A percentile compares a stretch with the other conserved stretches of the same genome.
phyloP scores from a whole-genome alignment of 2,888 invertebrate genomes.

The Atrina japonica region DNA sequence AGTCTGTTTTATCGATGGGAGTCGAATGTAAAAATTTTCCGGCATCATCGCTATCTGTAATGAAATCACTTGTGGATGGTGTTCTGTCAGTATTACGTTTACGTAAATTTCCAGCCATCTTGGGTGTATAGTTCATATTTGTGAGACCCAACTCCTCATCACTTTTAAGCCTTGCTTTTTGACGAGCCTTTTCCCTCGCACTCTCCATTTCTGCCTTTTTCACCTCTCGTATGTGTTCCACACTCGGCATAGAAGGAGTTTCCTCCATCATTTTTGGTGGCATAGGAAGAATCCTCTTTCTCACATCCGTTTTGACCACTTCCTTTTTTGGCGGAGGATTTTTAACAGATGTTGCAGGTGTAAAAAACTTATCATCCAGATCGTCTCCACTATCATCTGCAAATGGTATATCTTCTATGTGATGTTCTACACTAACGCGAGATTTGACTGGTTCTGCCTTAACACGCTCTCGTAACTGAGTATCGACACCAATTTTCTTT shows the following conservation, averaged over 20 bases:
- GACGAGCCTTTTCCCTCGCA: conserved; percentile 83
- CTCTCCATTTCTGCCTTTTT: conserved; percentile 65
- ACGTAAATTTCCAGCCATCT: conserved; percentile 7
- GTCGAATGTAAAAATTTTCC: conserved; percentile 47
- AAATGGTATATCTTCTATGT: conserved; percentile 73
- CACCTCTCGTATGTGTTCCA: conserved; percentile 64
- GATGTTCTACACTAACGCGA: conserved; percentile 53
- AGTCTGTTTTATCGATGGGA: conserved; percentile 46
- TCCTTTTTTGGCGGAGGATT: conserved; percentile 43
- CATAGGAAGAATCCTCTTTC: conserved; percentile 67
- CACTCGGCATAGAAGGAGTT: conserved; percentile 81
- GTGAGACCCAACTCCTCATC: conserved; percentile 86
- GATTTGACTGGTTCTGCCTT: conserved; percentile 49
- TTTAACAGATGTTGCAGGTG: conserved; percentile 70
- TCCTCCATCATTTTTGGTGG: conserved; percentile 50
- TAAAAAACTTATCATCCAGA: conserved; percentile 65
- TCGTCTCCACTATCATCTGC: conserved; percentile 73
- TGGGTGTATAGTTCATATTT: conserved; percentile 47
- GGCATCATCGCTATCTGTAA: conserved; percentile 65
- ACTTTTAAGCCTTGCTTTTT: conserved; percentile 85
- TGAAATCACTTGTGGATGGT: conserved; percentile 57
- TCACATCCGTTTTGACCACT: conserved; percentile 45
- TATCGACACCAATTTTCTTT: conserved; percentile 71
- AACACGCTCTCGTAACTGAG: conserved; percentile 52
- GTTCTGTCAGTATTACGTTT: conserved; percentile 44